A percentile compares a stretch with the other conserved stretches of the same genome.
These are phyloP conservation scores for Sphaerodactylus townsendi DNA, from an alignment of 2,113 vertebrate genomes.

Conservation along the genomic window DNA sequence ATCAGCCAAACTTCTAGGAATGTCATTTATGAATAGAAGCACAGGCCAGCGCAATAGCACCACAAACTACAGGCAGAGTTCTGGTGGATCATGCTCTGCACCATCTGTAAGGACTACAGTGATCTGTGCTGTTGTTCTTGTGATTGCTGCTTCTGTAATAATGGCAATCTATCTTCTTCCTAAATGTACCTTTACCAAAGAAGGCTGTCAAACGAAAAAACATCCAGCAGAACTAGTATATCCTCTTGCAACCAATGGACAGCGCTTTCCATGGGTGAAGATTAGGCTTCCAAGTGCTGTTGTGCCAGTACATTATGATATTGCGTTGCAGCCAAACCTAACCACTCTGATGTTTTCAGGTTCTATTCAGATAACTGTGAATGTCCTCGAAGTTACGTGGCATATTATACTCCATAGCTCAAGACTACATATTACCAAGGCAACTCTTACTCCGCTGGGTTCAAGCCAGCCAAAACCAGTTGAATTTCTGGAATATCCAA, in stretches of 20 bases:
- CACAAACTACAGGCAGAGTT: constrained; percentile 80
- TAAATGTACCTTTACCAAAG: constrained; percentile 93
- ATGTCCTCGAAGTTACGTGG: constrained; percentile 74
- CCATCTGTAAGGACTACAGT: constrained; percentile 81
- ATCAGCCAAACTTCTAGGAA: constrained; percentile 92
- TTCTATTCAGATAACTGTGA: constrained; percentile 79
- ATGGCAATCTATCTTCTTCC: constrained; percentile 89
- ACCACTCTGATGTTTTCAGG: constrained; percentile 83
- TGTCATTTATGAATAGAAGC: constrained; percentile 98
- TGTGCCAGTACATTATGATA: constrained; percentile 83
- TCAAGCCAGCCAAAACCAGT: constrained; percentile 58
- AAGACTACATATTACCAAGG: constrained; percentile 82
- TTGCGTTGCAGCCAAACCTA: constrained; percentile 85
- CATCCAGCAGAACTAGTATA: constrained; percentile 75
- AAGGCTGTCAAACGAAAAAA: constrained; percentile 84
- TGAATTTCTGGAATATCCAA: constrained; percentile 83
- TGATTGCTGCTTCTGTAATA: constrained; percentile 81
- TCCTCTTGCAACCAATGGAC: constrained; percentile 81
- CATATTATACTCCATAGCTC: constrained; percentile 87
- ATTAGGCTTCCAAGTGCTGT: constrained; percentile 83
- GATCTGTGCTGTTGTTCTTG: constrained; percentile 81
- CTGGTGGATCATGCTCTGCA: constrained; percentile 75
- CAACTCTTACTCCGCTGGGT: constrained; percentile 61
- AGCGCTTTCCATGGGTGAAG: constrained; percentile 89
- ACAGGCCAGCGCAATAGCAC: constrained; percentile 77